A percentile compares a stretch with the other conserved stretches of the same genome.
Evolutionary conservation across 1,140 invertebrate species (phyloP).

Genomic region (Eubasilissa regina): DNA sequence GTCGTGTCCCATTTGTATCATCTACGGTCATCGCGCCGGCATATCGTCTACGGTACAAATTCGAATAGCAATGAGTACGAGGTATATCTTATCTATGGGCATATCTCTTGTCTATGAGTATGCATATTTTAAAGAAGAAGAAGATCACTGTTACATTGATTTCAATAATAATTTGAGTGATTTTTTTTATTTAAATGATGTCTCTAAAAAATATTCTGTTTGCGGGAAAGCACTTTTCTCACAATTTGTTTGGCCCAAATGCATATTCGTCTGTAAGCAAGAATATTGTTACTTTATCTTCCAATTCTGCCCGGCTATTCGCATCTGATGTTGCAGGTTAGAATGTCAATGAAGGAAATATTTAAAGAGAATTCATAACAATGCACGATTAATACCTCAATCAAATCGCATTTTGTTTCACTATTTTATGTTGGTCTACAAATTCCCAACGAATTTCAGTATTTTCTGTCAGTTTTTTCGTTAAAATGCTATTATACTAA

Average conservation of each 20-base stretch:
- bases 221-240: conserved; percentile 22
- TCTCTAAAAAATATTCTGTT: conserved; percentile 35
- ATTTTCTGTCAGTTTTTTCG: not conserved
- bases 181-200: conserved; percentile 24
- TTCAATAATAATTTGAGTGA: not conserved
- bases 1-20: no score
- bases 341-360: conserved; percentile 15
- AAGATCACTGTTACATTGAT: not conserved
- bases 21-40: no score
- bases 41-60: no score
- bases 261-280: conserved; percentile 14
- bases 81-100: no score
- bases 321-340: conserved; percentile 53
- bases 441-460: no score
- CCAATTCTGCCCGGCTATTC: conserved; percentile 35
- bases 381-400: no score
- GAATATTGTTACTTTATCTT: conserved; percentile 18
- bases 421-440: no score
- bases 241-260: conserved; percentile 6
- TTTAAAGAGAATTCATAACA: no score
- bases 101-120: no score
- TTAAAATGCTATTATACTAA: not conserved
- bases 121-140: no score
- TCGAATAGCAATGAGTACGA: no score
- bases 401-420: no score